These are phyloP conservation scores for Hermodice carunculata DNA, from an alignment of 2,888 invertebrate species.

Conservation along the genomic window DNA sequence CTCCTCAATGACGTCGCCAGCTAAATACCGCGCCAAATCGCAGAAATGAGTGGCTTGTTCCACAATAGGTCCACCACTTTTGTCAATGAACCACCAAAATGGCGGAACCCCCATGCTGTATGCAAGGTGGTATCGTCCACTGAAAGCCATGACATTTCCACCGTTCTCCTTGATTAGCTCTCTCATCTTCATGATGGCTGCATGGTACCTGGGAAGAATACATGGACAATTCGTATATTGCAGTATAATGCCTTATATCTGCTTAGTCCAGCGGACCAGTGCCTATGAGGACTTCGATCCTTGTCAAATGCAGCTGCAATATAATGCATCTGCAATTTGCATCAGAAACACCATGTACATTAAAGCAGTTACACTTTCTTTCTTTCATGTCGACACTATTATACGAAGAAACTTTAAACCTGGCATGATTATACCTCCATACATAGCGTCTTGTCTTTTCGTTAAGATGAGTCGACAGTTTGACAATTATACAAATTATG, in stretches of 20 bases:
- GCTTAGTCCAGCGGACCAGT: too few relatives aligned
- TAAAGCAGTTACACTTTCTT: too few relatives aligned
- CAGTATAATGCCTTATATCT: neutral
- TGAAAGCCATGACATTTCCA: constrained; percentile 31
- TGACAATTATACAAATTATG: too few relatives aligned
- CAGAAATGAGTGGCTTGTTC: constrained; percentile 35
- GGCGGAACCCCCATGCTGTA: constrained; percentile 8
- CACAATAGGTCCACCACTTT: constrained; percentile 30
- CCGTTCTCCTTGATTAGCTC: constrained; percentile 25
- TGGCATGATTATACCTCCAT: too few relatives aligned
- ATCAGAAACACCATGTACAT: too few relatives aligned
- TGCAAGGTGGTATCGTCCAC: constrained; percentile 18
- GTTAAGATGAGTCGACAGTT: too few relatives aligned
- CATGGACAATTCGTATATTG: neutral
- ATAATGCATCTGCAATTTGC: too few relatives aligned
- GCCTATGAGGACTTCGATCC: too few relatives aligned
- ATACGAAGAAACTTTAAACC: too few relatives aligned
- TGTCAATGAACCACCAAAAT: constrained; percentile 17
- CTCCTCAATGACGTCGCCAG: constrained; percentile 15
- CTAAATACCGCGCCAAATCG: constrained; percentile 27
- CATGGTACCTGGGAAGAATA: constrained; percentile 24
- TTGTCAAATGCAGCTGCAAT: too few relatives aligned
- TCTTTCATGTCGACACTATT: too few relatives aligned
- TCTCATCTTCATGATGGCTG: constrained; percentile 28
- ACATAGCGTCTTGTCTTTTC: too few relatives aligned